Evolutionary conservation across 2,888 invertebrate species (phyloP).

Genomic region (Athalia rosae): DNA sequence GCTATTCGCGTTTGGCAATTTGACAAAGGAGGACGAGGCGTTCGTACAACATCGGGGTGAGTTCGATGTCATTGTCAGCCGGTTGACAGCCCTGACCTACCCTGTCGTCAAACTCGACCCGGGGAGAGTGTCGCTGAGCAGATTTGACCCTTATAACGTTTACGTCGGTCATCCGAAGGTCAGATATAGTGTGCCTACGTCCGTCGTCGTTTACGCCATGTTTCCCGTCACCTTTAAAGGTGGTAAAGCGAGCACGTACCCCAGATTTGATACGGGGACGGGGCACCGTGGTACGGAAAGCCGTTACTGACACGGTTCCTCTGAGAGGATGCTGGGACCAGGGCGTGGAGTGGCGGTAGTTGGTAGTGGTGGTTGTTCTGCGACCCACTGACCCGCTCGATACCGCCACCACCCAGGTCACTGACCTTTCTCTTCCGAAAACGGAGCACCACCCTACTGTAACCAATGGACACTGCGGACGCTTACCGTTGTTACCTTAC

Average conservation of each 20-base stretch:
- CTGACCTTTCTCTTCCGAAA: slow-evolving; percentile 65
- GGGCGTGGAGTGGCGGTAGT: slow-evolving; percentile 48
- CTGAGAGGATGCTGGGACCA: slow-evolving; percentile 65
- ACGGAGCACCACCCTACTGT: slow-evolving; percentile 19
- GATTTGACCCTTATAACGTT: neutral
- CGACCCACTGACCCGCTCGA: slow-evolving; percentile 81
- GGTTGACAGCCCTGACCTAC: slow-evolving; percentile 10
- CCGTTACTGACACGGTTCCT: slow-evolving; percentile 71
- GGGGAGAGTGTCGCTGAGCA: neutral
- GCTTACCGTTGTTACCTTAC: slow-evolving; percentile 53
- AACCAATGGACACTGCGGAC: slow-evolving; percentile 49
- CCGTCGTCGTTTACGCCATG: too few relatives aligned
- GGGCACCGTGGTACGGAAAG: slow-evolving; percentile 67
- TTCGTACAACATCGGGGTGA: too few relatives aligned
- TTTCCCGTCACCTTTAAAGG: neutral
- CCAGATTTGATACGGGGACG: slow-evolving; percentile 69
- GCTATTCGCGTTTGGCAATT: slow-evolving; percentile 5
- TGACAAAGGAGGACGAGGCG: slow-evolving; percentile 21
- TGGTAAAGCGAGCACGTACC: slow-evolving; percentile 69
- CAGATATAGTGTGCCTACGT: neutral
- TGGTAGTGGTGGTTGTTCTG: slow-evolving; percentile 71
- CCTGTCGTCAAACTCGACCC: neutral
- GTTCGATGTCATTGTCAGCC: neutral
- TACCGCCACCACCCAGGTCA: slow-evolving; percentile 72
- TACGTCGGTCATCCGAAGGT: neutral